phyloP scores from a whole-genome alignment of 2,797 vertebrate genomes.

The Rhodeus uyekii region DNA sequence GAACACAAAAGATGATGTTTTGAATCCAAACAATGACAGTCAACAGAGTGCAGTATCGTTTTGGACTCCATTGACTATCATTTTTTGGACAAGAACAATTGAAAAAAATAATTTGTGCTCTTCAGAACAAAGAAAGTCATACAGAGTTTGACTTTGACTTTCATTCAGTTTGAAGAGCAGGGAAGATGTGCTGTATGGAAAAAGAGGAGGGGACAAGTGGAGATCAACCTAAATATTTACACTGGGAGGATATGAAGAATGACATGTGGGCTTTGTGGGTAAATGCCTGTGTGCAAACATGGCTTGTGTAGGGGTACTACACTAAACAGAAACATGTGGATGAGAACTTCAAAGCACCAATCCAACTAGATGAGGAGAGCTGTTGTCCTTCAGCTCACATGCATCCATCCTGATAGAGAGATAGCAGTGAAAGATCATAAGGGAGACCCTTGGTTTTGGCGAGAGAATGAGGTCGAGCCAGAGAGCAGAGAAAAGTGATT shows the following conservation, averaged over 20 bases:
- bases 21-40: neutral
- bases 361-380: conserved; percentile 35
- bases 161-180: neutral
- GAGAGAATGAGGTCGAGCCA: conserved; percentile 20
- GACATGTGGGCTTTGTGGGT: conserved; percentile 26
- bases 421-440: neutral
- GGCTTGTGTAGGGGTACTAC: conserved; percentile 30
- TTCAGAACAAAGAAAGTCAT: neutral
- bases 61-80: neutral
- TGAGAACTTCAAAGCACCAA: conserved; percentile 46
- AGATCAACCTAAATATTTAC: conserved; percentile 65
- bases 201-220: conserved; percentile 43
- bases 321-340: conserved; percentile 56
- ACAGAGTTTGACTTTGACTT: neutral
- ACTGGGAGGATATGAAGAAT: conserved; percentile 51
- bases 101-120: neutral
- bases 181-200: conserved; percentile 41
- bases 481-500: conserved; percentile 37
- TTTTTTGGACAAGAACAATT: neutral
- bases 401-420: conserved; percentile 32
- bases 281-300: conserved; percentile 25
- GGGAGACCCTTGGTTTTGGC: neutral
- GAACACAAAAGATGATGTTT: neutral
- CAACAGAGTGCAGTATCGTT: neutral
- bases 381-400: conserved; percentile 22